A percentile compares a stretch with the other conserved stretches of the same genome.
These are phyloP conservation scores for Drosophila oshimai DNA, from an alignment of 1,140 invertebrate species.

Conservation along the genomic window DNA sequence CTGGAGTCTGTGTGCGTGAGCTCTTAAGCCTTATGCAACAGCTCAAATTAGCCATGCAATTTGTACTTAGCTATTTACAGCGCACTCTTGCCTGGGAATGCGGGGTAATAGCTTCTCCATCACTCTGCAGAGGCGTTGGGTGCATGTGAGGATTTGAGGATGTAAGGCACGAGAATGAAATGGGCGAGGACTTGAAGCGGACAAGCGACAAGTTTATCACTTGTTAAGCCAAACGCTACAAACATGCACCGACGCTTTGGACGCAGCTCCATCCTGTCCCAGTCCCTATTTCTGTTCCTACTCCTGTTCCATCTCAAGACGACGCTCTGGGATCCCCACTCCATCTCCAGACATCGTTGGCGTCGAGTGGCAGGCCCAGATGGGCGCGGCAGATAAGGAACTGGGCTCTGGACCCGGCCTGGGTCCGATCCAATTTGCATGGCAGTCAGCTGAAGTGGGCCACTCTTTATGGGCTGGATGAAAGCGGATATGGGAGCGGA, in stretches of 20 bases:
- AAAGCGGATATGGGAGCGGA: conserved; percentile 5
- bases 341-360: too few relatives aligned
- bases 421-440: conserved; percentile 52
- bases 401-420: conserved; percentile 14
- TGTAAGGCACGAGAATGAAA: conserved; percentile 60
- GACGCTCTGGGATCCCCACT: too few relatives aligned
- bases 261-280: neutral
- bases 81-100: neutral
- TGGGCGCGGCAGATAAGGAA: conserved; percentile 57
- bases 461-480: conserved; percentile 26
- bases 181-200: conserved; percentile 58
- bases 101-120: conserved; percentile 23
- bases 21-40: conserved; percentile 62
- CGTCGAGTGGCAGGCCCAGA: conserved; percentile 63
- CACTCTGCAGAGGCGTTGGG: conserved; percentile 47
- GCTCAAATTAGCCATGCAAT: conserved; percentile 78
- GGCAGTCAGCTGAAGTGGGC: conserved; percentile 29
- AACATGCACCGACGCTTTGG: conserved; percentile 42
- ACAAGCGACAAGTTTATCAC: conserved; percentile 79
- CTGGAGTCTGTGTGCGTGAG: too few relatives aligned
- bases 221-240: conserved; percentile 46
- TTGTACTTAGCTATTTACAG: conserved; percentile 75
- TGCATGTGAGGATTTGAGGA: conserved; percentile 5
- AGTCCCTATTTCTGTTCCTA: conserved; percentile 6
- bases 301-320: neutral